phyloP scores from a whole-genome alignment of 2,797 vertebrate genomes.

The Sciurus vulgaris region DNA sequence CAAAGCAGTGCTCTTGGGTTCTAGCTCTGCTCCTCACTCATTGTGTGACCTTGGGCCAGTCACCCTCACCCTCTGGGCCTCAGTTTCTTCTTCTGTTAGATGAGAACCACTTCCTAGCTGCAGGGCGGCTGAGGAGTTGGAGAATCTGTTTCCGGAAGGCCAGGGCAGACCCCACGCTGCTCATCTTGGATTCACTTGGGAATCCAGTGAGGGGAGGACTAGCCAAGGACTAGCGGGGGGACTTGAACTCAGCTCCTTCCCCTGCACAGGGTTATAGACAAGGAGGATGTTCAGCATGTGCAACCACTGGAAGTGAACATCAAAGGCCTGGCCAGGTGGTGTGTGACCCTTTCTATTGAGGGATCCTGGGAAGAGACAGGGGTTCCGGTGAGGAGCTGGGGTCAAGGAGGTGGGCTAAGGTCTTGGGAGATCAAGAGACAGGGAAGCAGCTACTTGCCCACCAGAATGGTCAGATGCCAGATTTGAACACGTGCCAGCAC shows the following conservation, averaged over 20 bases:
- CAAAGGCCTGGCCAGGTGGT: background rate
- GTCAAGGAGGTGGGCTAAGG: background rate
- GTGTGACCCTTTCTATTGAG: background rate
- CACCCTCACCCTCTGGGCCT: background rate
- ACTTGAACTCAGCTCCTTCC: background rate
- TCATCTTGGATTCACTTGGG: background rate
- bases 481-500: background rate
- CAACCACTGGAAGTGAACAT: background rate
- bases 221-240: background rate
- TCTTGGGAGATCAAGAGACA: background rate
- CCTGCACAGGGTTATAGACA: no score
- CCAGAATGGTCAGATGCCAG: background rate
- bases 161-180: accelerated
- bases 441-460: background rate
- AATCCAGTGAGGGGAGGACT: background rate
- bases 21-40: background rate
- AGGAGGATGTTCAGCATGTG: background rate
- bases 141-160: accelerated
- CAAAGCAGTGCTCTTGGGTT: background rate
- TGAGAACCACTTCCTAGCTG: background rate
- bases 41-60: background rate
- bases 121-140: background rate
- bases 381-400: background rate
- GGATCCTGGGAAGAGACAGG: background rate
- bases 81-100: background rate